Conservation (phyloP, 2,888 invertebrate genomes). For the Andrena hattorfiana region DNA sequence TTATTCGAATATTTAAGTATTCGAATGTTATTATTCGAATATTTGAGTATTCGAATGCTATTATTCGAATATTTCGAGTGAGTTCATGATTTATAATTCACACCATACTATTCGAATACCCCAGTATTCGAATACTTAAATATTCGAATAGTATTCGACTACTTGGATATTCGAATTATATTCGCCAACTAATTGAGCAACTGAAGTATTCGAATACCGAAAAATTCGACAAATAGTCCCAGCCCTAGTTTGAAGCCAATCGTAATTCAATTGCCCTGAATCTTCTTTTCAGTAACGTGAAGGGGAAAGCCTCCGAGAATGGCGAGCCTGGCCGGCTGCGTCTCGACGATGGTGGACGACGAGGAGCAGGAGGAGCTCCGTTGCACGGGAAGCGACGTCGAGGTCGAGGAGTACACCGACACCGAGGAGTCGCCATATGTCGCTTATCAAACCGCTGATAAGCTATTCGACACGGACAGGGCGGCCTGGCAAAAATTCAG, state of each 20-base stretch:
- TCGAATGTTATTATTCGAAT: no score
- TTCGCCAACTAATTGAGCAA: no score
- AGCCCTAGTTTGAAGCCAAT: neutral
- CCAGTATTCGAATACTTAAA: no score
- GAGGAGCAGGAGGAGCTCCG: slow-evolving; percentile 82
- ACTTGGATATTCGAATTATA: no score
- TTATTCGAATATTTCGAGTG: no score
- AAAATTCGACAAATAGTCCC: no score
- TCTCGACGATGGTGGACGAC: slow-evolving; percentile 81
- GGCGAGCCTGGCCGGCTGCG: slow-evolving; percentile 74
- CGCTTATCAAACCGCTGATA: slow-evolving; percentile 79
- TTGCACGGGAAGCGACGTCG: slow-evolving; percentile 80
- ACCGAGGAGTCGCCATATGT: slow-evolving; percentile 81
- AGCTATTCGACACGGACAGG: slow-evolving; percentile 81
- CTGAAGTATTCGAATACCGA: no score
- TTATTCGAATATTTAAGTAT: no score
- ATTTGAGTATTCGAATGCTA: no score
- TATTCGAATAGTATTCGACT: no score
- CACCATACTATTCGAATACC: no score
- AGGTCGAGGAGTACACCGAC: slow-evolving; percentile 82
- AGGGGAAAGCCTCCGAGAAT: slow-evolving; percentile 44
- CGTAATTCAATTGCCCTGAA: neutral
- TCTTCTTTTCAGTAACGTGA: neutral
- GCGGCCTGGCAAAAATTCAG: slow-evolving; percentile 83
- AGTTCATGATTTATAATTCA: no score